These are phyloP conservation scores for Drosophila histrio DNA, from an alignment of 2,888 invertebrate species.

Conservation along the genomic window DNA sequence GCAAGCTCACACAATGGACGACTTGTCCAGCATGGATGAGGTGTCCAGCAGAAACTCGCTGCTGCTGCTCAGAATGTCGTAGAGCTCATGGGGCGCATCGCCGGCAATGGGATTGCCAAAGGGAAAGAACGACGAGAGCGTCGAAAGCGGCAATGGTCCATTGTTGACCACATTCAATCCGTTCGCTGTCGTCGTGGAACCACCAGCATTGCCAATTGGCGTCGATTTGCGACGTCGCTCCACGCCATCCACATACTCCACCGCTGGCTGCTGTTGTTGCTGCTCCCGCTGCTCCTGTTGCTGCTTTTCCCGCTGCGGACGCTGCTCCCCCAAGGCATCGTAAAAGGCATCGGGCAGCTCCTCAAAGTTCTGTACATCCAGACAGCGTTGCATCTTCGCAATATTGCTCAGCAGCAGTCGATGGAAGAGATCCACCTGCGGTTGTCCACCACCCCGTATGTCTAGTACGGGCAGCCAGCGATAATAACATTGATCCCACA, in stretches of 20 bases:
- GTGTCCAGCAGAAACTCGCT: conserved; percentile 82
- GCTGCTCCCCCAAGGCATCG: conserved; percentile 65
- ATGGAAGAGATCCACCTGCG: conserved; percentile 84
- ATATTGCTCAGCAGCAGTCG: conserved; percentile 83
- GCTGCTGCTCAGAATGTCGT: conserved; percentile 83
- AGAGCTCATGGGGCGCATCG: conserved; percentile 82
- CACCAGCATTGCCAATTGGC: background rate
- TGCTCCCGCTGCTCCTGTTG: background rate
- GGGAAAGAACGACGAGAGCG: conserved; percentile 84
- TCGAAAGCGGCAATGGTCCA: conserved; percentile 69
- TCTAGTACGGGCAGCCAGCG: conserved; percentile 94
- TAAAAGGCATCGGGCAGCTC: conserved; percentile 82
- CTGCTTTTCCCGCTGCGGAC: conserved; percentile 36
- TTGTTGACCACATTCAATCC: conserved; percentile 44
- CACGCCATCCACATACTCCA: conserved; percentile 80
- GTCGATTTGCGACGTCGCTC: conserved; percentile 72
- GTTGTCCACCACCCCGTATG: conserved; percentile 83
- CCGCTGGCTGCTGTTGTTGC: conserved; percentile 45
- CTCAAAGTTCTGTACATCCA: conserved; percentile 82
- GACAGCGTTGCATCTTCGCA: conserved; percentile 82
- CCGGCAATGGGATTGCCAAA: conserved; percentile 82
- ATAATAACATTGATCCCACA: conserved; percentile 96
- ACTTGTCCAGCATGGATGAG: conserved; percentile 83
- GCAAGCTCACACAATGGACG: conserved; percentile 79
- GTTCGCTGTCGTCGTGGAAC: conserved; percentile 22